Conservation (phyloP, 2,888 invertebrate genomes). For the Smittia aterrima region DNA sequence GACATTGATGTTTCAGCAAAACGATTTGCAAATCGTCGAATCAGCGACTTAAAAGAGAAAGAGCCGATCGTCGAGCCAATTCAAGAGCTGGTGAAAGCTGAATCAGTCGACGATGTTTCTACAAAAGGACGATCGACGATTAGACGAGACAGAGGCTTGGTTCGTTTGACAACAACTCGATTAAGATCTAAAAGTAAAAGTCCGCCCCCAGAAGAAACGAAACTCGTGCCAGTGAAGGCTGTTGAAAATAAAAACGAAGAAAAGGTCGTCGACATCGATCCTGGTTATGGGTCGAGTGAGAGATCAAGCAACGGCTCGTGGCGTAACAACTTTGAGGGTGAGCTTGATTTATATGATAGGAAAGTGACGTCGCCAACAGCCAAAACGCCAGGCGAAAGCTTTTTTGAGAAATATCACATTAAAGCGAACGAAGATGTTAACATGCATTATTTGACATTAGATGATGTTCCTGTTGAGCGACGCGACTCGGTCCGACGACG, state of each 20-base stretch:
- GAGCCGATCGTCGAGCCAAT: slow-evolving; percentile 27
- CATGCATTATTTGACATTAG: slow-evolving; percentile 43
- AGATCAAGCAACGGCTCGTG: slow-evolving; percentile 51
- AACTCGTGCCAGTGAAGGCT: slow-evolving; percentile 46
- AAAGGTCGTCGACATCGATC: slow-evolving; percentile 42
- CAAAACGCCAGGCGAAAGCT: slow-evolving; percentile 69
- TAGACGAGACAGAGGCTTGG: slow-evolving; percentile 70
- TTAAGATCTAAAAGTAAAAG: slow-evolving; percentile 34
- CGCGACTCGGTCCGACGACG: slow-evolving; percentile 47
- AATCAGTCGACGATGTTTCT: slow-evolving; percentile 54
- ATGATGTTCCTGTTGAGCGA: slow-evolving; percentile 47
- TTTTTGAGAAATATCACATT: slow-evolving; percentile 73
- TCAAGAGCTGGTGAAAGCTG: slow-evolving; percentile 37
- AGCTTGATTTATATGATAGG: slow-evolving; percentile 46
- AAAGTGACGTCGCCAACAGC: slow-evolving; percentile 48
- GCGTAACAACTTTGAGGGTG: slow-evolving; percentile 65
- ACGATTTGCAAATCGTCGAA: slow-evolving; percentile 55
- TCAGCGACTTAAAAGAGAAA: slow-evolving; percentile 43
- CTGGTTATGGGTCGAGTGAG: slow-evolving; percentile 36
- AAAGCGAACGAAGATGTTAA: slow-evolving; percentile 58
- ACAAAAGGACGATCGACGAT: slow-evolving; percentile 60
- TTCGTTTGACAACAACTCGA: slow-evolving; percentile 67
- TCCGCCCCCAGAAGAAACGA: background rate
- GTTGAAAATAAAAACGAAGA: slow-evolving; percentile 13
- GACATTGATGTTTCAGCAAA: slow-evolving; percentile 80